Base-by-base conservation (phyloP, 2,888 invertebrate genomes). In the Ganaspis brasiliensis region DNA sequence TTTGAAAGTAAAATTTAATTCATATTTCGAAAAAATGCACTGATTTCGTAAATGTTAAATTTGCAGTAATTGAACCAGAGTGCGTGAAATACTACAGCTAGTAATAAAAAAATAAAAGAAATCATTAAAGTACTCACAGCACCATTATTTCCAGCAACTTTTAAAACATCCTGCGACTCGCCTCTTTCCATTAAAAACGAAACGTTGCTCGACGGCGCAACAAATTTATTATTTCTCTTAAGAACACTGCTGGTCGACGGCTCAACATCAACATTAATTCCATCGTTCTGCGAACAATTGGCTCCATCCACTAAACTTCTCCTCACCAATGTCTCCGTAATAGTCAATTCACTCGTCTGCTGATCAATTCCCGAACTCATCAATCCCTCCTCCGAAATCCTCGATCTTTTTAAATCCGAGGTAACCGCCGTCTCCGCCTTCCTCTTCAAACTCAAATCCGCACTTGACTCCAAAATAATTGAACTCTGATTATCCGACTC, bases 181-280 rank as follows among this genome's bases (percentile, higher is more conserved):
- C 67, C 67, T n/a, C 24, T 67, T 14, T 37, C 63, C 40, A 63
- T 21, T 14, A 40, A 67, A 67, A 67, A 24, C 5, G 45, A 21
- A 40, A 45, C 24, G n/a, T 26, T 67, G 24, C n/a, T 67, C n/a
- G 40, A 21, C 24, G 45, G 6, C n/a, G 40, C 6, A 24, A 40
- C 12, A 31, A 16, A 59, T 14, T 59, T 59, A 67, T 40, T 40
- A 21, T 19, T 21, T 8, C 8, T 67, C 9, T 45, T 67, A 40
- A 45, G 40, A 67, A 45, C n/a, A 67, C n/a, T 24, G 21, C 67
- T 67, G 40, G 67, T 67, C n/a, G 67, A 67, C 9, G 67, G 67
- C 40, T 67, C 40, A 24, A 21, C 24, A 24, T 14, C 24, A 12
- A 1, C 24, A 63, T 10, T 37, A 14, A 45, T 16, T 40, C 19